Evolutionary conservation across 2,113 vertebrate species (phyloP).

Genomic region (Catagonus wagneri): DNA sequence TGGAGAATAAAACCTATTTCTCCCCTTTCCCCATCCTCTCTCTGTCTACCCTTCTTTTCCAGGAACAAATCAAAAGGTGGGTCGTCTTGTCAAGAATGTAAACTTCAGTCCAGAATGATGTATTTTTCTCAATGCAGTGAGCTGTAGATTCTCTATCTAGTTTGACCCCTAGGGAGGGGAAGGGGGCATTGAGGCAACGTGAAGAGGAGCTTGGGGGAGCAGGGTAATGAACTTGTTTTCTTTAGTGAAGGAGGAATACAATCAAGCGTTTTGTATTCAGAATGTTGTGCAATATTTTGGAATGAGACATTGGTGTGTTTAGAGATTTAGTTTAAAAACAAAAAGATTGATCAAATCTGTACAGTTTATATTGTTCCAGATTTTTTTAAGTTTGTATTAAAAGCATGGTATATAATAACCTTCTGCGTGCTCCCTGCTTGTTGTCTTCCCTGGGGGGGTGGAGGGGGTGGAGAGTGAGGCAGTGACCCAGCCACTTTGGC

Average conservation of each 20-base stretch:
- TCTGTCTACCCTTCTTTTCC: constrained; percentile 65
- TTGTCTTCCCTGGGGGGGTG: constrained; percentile 28
- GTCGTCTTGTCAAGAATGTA: constrained; percentile 71
- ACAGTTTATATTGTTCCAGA: constrained; percentile 95
- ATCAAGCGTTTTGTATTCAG: constrained; percentile 91
- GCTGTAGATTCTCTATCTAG: constrained; percentile 31
- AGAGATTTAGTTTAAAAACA: constrained; percentile 91
- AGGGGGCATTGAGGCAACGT: constrained; percentile 72
- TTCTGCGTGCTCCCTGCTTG: not conserved
- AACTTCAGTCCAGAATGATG: constrained; percentile 80
- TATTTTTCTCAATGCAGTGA: constrained; percentile 67
- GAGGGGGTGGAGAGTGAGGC: no score
- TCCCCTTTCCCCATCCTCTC: constrained; percentile 79
- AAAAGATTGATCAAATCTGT: constrained; percentile 92
- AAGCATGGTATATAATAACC: constrained; percentile 91
- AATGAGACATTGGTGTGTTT: constrained; percentile 89
- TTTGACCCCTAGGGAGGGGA: constrained; percentile 55
- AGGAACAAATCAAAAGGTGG: constrained; percentile 79
- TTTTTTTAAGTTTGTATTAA: constrained; percentile 96
- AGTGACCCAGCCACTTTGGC: not conserved
- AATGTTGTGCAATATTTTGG: constrained; percentile 94
- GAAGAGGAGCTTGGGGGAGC: constrained; percentile 64
- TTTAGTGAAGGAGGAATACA: constrained; percentile 90
- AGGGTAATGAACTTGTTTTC: constrained; percentile 78
- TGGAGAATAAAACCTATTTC: constrained; percentile 84